Base-by-base conservation (phyloP, 1,140 invertebrate genomes). In the Aphaenogaster ashmeadi region DNA sequence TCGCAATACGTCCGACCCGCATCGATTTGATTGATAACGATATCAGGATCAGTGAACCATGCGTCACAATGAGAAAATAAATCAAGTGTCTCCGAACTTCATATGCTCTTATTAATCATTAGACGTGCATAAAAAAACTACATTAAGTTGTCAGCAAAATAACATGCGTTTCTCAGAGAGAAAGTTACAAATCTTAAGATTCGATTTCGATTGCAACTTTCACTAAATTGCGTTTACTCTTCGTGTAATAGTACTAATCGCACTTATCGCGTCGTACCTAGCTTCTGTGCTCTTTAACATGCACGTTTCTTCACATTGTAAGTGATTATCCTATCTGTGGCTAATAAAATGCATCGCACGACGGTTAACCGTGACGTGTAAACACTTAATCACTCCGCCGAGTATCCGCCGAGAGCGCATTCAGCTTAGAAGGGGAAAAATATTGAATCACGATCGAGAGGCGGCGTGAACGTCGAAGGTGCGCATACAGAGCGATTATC, bases 401-500 rank as follows among this genome's bases (percentile, higher is more conserved):
- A 79, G 47, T 54, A 71, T 56, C 54, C 21, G 27, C 15, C 47
- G 41, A 58, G 60, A 56, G 36, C 38, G 47, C 38, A 38, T 66
- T 66, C 75, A 52, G 41, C 75, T 60, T 84, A 33, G 72, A 50
- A 18, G 27, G 54, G 54, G 66, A 62, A 50, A 64, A 36, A 56
- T 21, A 75, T 44, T 44, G 38, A 81, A 83, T 79, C 54, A 69
- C 87, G 78, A 87, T 72, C 81, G 69, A 88, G 87, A 69, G 86
- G 60, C 60, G 27, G 41, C 69, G 79, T 83, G 67, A 88, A 87
- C 67, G 86, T 80, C 80, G 69, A 85, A 85, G 47, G 88, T 58
- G 85, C n/a, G 84, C 62, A 62, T 58, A 33, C 18, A 50, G 67
- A 89, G 88, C 91, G 87, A 92, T 94, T 94, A 95, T 95, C 93